These are phyloP conservation scores for Aporophyla lueneburgensis DNA, from an alignment of 2,888 invertebrate genomes.

Conservation along the genomic window DNA sequence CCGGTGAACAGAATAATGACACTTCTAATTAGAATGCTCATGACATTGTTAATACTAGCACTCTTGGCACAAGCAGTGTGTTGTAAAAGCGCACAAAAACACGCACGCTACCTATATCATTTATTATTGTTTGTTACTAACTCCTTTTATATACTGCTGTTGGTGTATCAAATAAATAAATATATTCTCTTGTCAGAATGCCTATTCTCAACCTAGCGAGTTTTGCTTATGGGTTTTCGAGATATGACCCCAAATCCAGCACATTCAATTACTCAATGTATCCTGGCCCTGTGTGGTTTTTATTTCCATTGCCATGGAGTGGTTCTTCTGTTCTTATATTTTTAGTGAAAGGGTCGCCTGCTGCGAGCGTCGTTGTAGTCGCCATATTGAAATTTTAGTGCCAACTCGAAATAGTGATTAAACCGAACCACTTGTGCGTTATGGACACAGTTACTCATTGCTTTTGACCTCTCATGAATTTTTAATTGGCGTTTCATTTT, in stretches of 20 bases:
- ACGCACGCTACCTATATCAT: neutral
- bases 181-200: neutral
- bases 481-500: slow-evolving; percentile 20
- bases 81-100: neutral
- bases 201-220: no score
- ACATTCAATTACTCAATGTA: neutral
- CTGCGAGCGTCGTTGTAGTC: slow-evolving; percentile 44
- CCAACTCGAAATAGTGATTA: slow-evolving; percentile 61
- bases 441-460: slow-evolving; percentile 29
- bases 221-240: neutral
- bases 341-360: slow-evolving; percentile 16
- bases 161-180: neutral
- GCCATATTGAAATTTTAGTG: slow-evolving; percentile 63
- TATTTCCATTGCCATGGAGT: neutral
- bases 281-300: neutral
- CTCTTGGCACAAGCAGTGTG: neutral
- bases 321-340: slow-evolving; percentile 29
- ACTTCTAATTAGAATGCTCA: neutral
- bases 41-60: neutral
- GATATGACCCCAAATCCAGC: neutral
- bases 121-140: neutral
- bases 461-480: slow-evolving; percentile 25
- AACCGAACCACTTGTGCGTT: slow-evolving; percentile 39
- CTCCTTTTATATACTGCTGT: neutral
- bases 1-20: neutral